phyloP scores from a whole-genome alignment of 1,140 invertebrate genomes.

The Drosophila sulfurigaster region DNA sequence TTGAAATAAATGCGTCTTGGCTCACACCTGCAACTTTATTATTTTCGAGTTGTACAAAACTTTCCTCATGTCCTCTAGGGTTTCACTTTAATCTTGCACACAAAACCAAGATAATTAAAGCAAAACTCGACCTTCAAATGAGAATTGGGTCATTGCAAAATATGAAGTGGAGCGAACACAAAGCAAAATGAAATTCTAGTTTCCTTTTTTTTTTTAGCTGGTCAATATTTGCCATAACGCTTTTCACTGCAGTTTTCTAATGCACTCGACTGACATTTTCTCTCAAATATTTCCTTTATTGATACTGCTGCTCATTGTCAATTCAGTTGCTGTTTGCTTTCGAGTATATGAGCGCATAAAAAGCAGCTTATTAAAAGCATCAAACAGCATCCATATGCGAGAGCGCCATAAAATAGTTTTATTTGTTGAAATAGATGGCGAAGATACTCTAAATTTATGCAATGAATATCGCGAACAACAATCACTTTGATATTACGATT shows the following conservation, averaged over 20 bases:
- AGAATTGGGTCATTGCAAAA: slow-evolving; percentile 22
- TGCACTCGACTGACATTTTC: slow-evolving; percentile 37
- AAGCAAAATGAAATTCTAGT: background rate
- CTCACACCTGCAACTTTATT: slow-evolving; percentile 17
- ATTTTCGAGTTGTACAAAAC: background rate
- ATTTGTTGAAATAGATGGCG: background rate
- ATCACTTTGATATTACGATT: too few relatives aligned
- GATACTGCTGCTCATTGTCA: slow-evolving; percentile 38
- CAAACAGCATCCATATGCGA: slow-evolving; percentile 6
- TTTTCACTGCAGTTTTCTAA: slow-evolving; percentile 62
- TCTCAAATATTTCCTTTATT: slow-evolving; percentile 34
- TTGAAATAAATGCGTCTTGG: slow-evolving; percentile 56
- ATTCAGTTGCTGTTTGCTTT: slow-evolving; percentile 31
- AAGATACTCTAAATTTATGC: background rate
- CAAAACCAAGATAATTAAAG: background rate
- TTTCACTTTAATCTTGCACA: background rate
- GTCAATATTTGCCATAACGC: slow-evolving; percentile 37
- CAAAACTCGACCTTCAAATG: slow-evolving; percentile 6
- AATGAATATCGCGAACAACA: too few relatives aligned
- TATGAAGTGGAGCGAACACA: slow-evolving; percentile 5
- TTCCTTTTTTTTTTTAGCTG: background rate
- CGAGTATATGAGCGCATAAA: slow-evolving; percentile 9
- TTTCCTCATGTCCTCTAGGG: background rate
- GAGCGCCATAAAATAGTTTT: background rate
- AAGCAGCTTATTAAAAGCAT: slow-evolving; percentile 26